These are phyloP conservation scores for Eulimnadia texana DNA, from an alignment of 1,140 invertebrate genomes.

Conservation along the genomic window DNA sequence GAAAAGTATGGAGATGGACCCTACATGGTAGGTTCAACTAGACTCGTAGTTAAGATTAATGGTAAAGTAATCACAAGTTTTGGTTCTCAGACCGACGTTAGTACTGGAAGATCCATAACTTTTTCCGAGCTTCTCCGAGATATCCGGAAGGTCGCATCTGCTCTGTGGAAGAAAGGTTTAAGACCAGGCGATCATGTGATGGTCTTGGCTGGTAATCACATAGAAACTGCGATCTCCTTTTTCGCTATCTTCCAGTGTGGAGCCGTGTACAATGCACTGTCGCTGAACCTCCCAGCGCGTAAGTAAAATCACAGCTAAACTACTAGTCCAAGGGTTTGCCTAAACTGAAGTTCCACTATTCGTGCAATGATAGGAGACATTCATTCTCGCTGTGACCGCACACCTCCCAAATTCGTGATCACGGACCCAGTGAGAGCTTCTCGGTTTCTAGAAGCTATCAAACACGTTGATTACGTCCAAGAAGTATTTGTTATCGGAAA, in stretches of 20 bases:
- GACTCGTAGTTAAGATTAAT: no score
- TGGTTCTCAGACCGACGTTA: neutral
- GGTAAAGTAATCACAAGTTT: neutral
- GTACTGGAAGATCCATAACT: neutral
- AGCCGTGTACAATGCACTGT: neutral
- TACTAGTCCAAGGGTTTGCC: no score
- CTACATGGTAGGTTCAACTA: neutral
- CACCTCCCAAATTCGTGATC: neutral
- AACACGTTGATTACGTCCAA: neutral
- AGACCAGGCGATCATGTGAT: neutral
- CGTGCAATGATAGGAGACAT: neutral
- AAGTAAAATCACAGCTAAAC: no score
- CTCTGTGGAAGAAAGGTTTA: neutral
- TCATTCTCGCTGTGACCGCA: neutral
- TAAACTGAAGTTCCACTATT: no score
- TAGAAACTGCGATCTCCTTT: neutral
- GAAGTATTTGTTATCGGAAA: neutral
- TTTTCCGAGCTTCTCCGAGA: neutral
- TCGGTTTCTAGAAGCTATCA: neutral
- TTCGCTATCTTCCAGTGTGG: neutral
- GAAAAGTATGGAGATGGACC: neutral
- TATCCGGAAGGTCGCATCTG: neutral
- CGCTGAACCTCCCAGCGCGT: neutral
- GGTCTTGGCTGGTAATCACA: neutral
- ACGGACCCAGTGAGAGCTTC: neutral